Conservation (phyloP, 2,797 vertebrate species). For the Urocyon cinereoargenteus region DNA sequence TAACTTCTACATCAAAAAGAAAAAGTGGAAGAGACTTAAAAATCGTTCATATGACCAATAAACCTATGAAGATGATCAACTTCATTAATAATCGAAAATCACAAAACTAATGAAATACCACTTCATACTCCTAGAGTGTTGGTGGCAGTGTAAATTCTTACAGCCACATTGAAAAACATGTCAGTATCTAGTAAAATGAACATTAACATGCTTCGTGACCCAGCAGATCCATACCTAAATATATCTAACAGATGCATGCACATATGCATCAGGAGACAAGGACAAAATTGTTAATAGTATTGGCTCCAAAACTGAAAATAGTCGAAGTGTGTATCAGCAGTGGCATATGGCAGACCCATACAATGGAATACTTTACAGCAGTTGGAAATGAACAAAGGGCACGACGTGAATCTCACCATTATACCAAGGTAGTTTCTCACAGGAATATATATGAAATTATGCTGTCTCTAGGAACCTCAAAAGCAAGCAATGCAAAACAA, state of each 20-base stretch:
- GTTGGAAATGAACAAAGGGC: background rate
- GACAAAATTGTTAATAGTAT: background rate
- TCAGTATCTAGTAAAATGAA: background rate
- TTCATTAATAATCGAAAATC: background rate
- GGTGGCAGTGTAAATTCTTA: background rate
- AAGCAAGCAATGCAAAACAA: background rate
- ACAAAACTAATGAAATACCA: background rate
- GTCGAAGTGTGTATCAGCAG: background rate
- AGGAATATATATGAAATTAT: background rate
- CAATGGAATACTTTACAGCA: background rate
- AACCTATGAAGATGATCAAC: background rate
- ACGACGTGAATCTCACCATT: background rate
- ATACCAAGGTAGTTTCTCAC: background rate
- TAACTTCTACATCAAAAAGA: background rate
- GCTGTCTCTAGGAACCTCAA: background rate
- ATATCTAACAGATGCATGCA: background rate
- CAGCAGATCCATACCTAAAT: background rate
- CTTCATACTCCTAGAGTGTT: background rate
- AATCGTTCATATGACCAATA: background rate
- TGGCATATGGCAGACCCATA: background rate
- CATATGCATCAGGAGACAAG: background rate
- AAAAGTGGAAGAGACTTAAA: background rate
- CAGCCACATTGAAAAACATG: background rate
- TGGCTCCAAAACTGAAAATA: background rate
- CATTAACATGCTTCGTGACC: background rate